Base-by-base conservation (phyloP, 2,888 invertebrate genomes). In the Phlogophora meticulosa region DNA sequence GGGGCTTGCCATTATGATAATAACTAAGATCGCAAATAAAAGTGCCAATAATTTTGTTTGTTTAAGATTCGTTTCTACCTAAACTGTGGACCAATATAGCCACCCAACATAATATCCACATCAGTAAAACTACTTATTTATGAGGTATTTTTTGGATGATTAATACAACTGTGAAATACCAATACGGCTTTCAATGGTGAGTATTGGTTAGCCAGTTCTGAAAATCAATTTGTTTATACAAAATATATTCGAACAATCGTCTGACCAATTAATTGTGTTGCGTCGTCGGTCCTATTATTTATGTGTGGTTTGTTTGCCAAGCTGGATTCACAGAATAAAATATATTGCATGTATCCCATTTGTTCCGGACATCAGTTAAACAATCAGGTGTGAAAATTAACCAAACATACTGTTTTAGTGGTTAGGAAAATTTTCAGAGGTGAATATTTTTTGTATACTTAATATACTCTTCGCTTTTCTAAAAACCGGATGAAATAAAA, bases 171-270 rank as follows among this genome's bases (percentile, higher is more conserved):
- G 24, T 46, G 11, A 40, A 70, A 64, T 36, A 45, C 34, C n/a
- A 24, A 34, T 34, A 20, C 32, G 11, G 28, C 52, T 58, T 48
- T 71, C 34, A 48, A 28, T 36, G n/a, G 13, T 48, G 49, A 42
- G 11, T 36, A 32, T 40, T 63, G 36, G 55, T 51, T 42, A 36
- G 38, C 58, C 57, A 58, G 20, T 38, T 51, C 66, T 22, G 46
- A 65, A 42, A 64, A 58, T 58, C 42, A 66, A 72, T 53, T 72
- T 40, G n/a, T 49, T n/a, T 55, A 11, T 40, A 72, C 42, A 58
- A 48, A 58, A 55, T 57, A 48, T 20, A 49, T 58, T 38, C 32
- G 9, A 15, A 11, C 32, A 49, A 34, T 38, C 38, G 38, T 65
- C 22, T 32, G 17, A 43, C 42, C 52, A 57, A 64, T 56, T 61